phyloP scores from a whole-genome alignment of 1,140 invertebrate species.

The Diabrotica undecimpunctata region DNA sequence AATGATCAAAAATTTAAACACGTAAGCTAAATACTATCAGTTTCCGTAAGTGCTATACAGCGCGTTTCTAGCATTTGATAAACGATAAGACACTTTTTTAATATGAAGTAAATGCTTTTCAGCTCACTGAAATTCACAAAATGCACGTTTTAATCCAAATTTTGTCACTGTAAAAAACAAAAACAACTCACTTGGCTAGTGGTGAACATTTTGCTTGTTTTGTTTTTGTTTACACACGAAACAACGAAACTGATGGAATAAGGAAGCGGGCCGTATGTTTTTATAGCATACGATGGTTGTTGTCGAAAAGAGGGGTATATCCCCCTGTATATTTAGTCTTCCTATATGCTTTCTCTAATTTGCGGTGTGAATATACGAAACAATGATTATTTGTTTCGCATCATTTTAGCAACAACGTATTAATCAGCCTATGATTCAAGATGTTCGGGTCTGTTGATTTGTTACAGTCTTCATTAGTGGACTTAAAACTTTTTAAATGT shows the following conservation, averaged over 20 bases:
- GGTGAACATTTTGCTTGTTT: slow-evolving; percentile 22
- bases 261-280: slow-evolving; percentile 11
- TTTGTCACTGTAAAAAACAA: background rate
- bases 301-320: background rate
- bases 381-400: slow-evolving; percentile 1
- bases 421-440: background rate
- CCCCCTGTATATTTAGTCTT: slow-evolving; percentile 13
- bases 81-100: too few relatives aligned
- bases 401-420: background rate
- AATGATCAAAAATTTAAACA: too few relatives aligned
- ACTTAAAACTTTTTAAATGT: too few relatives aligned
- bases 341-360: slow-evolving; percentile 24
- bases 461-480: too few relatives aligned
- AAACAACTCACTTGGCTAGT: slow-evolving; percentile 23
- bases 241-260: slow-evolving; percentile 16
- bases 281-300: slow-evolving; percentile 20
- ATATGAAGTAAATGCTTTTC: too few relatives aligned
- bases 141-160: too few relatives aligned
- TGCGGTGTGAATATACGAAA: background rate
- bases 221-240: slow-evolving; percentile 12
- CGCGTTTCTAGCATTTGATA: too few relatives aligned
- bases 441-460: background rate
- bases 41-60: too few relatives aligned
- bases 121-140: too few relatives aligned
- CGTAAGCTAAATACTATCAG: too few relatives aligned